Conservation (phyloP, 2,113 vertebrate species). For the Orthonyx spaldingii region DNA sequence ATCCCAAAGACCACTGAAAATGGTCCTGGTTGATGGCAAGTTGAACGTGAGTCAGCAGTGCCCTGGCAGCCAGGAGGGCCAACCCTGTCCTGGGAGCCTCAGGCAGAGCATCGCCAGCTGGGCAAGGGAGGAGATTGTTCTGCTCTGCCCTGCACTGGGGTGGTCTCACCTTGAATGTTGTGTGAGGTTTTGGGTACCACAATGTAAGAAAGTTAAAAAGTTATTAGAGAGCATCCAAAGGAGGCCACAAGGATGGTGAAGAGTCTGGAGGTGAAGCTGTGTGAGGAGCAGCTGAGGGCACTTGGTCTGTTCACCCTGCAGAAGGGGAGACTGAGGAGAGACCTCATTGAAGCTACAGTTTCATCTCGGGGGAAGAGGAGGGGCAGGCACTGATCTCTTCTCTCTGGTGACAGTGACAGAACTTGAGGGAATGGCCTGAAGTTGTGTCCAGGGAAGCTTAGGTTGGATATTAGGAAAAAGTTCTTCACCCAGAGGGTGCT, state of each 20-base stretch:
- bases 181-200: accelerated
- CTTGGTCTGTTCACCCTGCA: neutral
- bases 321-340: neutral
- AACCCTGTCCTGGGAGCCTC: neutral
- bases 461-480: accelerated
- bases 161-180: neutral
- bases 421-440: accelerated
- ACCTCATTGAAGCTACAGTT: neutral
- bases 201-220: neutral
- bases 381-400: accelerated
- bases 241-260: accelerated
- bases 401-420: neutral
- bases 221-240: neutral
- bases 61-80: accelerated
- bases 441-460: accelerated
- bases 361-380: accelerated
- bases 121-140: neutral
- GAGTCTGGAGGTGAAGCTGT: neutral
- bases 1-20: neutral
- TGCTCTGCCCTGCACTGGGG: neutral
- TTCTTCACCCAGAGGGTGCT: neutral
- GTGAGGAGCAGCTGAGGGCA: neutral
- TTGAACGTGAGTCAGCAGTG: neutral
- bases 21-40: neutral
- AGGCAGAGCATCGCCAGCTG: neutral